phyloP scores from a whole-genome alignment of 2,113 vertebrate genomes.

The Alectura lathami region DNA sequence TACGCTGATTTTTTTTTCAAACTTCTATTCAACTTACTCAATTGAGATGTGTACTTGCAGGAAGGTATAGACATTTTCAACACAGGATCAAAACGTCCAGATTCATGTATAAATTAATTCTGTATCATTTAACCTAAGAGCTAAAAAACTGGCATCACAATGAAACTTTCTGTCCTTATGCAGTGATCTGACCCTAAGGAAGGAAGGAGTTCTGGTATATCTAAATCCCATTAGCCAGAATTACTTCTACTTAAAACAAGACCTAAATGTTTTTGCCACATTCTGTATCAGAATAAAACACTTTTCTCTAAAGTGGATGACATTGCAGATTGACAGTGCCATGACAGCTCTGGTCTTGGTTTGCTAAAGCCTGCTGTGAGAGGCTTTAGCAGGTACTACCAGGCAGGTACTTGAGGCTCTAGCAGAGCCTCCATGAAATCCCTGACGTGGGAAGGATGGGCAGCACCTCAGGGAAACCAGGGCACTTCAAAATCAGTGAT shows the following conservation, averaged over 20 bases:
- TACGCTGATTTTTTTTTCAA: background rate
- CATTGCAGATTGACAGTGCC: rapidly evolving
- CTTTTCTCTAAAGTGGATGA: background rate
- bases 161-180: background rate
- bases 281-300: background rate
- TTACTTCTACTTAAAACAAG: background rate
- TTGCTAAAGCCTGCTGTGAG: background rate
- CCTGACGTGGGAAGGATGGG: rapidly evolving
- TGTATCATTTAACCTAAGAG: background rate
- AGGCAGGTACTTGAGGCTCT: background rate
- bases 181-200: background rate
- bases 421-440: background rate
- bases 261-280: background rate
- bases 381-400: background rate
- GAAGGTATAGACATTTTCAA: background rate
- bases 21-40: background rate
- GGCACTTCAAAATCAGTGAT: rapidly evolving
- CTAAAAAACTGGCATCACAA: background rate
- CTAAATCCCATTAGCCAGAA: background rate
- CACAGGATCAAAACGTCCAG: background rate
- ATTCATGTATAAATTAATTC: background rate
- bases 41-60: background rate
- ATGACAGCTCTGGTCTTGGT: background rate
- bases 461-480: background rate
- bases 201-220: background rate